Percentiles rank a stretch among this genome's conserved stretches.
These are phyloP conservation scores for Leucozona laternaria DNA, from an alignment of 2,888 invertebrate species.

Conservation along the genomic window DNA sequence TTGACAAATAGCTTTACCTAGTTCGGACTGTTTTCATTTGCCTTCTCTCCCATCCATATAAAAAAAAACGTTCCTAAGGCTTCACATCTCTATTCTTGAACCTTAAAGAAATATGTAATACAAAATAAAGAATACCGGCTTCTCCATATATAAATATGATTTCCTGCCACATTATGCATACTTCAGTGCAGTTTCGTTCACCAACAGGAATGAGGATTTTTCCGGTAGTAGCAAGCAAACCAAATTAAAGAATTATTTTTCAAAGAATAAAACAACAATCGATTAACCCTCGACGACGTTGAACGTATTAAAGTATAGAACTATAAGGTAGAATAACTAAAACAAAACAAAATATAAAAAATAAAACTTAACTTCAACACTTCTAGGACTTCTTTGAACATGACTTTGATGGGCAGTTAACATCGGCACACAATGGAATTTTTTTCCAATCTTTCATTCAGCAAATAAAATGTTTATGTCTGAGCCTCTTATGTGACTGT, in stretches of 20 bases:
- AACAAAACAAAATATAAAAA: background rate
- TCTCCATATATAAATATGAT: constrained; percentile 11
- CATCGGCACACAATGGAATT: background rate
- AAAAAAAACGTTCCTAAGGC: background rate
- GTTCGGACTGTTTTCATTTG: background rate
- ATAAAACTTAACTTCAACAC: constrained; percentile 10
- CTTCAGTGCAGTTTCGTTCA: background rate
- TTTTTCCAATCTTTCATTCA: background rate
- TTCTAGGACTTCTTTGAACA: constrained; percentile 12
- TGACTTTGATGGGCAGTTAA: constrained; percentile 1
- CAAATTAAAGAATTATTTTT: background rate
- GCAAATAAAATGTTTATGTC: background rate
- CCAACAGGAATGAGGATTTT: background rate
- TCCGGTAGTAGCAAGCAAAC: background rate
- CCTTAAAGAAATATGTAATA: background rate
- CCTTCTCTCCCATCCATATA: background rate
- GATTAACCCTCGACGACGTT: background rate
- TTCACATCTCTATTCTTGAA: background rate
- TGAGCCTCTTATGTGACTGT: background rate
- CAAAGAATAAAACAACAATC: background rate
- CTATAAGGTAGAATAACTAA: background rate
- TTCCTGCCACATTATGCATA: constrained; percentile 14
- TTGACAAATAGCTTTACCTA: too few relatives aligned
- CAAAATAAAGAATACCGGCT: background rate
- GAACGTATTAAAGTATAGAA: too few relatives aligned